These are phyloP conservation scores for Aphaenogaster rudis DNA, from an alignment of 1,140 invertebrate species.

Conservation along the genomic window DNA sequence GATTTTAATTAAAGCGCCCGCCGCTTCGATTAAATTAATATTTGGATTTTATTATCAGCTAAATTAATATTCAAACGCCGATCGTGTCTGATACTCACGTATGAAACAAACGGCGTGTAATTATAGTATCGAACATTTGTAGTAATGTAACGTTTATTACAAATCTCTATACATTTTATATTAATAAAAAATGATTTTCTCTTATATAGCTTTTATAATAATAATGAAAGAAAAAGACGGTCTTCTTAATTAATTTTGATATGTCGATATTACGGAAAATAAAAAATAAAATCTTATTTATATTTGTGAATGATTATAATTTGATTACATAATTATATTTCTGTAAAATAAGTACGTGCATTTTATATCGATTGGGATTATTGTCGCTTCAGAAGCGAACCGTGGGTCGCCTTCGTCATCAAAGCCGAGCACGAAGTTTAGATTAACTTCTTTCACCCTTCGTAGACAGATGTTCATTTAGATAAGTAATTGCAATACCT, in stretches of 20 bases:
- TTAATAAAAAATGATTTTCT: background rate
- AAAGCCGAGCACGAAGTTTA: slow-evolving; percentile 28
- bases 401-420: background rate
- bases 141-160: background rate
- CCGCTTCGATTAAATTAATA: slow-evolving; percentile 50
- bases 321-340: background rate
- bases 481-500: slow-evolving; percentile 30
- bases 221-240: background rate
- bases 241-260: background rate
- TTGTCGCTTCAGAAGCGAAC: background rate
- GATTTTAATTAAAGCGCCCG: slow-evolving; percentile 46
- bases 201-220: background rate
- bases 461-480: slow-evolving; percentile 22
- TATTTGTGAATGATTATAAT: background rate
- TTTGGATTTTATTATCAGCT: slow-evolving; percentile 27
- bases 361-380: background rate
- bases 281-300: background rate
- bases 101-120: slow-evolving; percentile 4
- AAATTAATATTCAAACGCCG: slow-evolving; percentile 27
- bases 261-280: background rate
- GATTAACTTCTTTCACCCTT: slow-evolving; percentile 24
- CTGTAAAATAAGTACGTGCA: background rate
- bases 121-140: slow-evolving; percentile 17
- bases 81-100: background rate
- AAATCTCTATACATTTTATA: slow-evolving; percentile 7